Evolutionary conservation across 2,888 invertebrate species (phyloP), one percentile per base, ranked within the genome.

Genomic region (Mesorhabditis spiculigera): DNA sequence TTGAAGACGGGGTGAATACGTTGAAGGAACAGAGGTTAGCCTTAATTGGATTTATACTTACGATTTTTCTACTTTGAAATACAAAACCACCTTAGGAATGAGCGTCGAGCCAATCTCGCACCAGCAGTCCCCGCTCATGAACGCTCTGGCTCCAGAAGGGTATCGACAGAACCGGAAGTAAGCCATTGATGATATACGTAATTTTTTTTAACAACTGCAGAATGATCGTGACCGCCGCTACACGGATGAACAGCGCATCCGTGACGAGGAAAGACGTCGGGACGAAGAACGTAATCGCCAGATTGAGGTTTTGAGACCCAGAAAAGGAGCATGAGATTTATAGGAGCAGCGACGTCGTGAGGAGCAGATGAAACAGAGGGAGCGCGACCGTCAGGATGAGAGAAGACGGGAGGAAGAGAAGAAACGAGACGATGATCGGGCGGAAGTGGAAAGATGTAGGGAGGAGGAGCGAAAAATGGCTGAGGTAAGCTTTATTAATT

Each of bases 1-100:
- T 78, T 5, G 78, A 75, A 5, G 75, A 78, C 16, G 78, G 76
- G 8, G 75, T 73, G 43, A 50, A 62, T 28, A 16, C 42, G 2
- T 16, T 42, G 44, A 43, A 28, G 42, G 28, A 28, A 2, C 10
- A 28, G 16, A 63, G n/a, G 63, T 50, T 50, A 50, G n/a, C n/a
- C 3, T 28, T 28, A 28, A 28, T 28, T 28, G 28, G 28, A 28
- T 28, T 28, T 28, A 28, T 28, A 28, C 28, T 28, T 28, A 28
- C 28, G 28, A 28, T 28, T 28, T 28, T 28, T 28, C 28, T 28
- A 28, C 28, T 3, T 28, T 50, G 3, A 50, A 0, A 10, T 50
- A 50, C 8, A 50, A 50, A 50, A 2, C 58, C 10, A 50, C 10
- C 3, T 50, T 50, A n/a, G 58, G 3, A 50, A 50, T 50, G 58